phyloP scores from a whole-genome alignment of 2,797 vertebrate species.

The Cossypha dichroa region DNA sequence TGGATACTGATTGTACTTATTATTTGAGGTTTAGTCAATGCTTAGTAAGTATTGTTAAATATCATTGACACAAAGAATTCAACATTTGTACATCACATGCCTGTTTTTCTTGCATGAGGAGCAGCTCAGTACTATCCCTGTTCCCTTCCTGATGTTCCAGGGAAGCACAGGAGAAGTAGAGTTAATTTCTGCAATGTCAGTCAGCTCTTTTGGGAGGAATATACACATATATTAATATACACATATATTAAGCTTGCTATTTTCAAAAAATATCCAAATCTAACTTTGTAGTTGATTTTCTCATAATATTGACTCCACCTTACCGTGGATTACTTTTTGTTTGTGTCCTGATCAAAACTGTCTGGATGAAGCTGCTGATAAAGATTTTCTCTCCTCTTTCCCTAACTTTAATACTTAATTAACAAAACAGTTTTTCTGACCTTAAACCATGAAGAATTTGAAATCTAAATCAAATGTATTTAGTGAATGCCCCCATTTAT shows the following conservation, averaged over 20 bases:
- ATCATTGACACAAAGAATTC: background rate
- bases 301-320: background rate
- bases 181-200: background rate
- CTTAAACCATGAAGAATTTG: background rate
- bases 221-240: background rate
- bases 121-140: background rate
- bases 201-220: background rate
- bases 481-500: background rate
- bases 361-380: background rate
- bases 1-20: background rate
- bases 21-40: background rate
- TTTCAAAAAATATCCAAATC: background rate
- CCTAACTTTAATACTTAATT: background rate
- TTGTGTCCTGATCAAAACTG: background rate
- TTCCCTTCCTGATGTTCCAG: background rate
- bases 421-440: background rate
- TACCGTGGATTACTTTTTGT: background rate
- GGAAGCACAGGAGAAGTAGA: background rate
- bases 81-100: fast-evolving
- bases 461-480: background rate
- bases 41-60: background rate
- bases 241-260: background rate
- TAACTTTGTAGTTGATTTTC: background rate
- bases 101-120: background rate
- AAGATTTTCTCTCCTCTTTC: background rate